phyloP scores from a whole-genome alignment of 1,140 invertebrate genomes.

The Physella acuta region DNA sequence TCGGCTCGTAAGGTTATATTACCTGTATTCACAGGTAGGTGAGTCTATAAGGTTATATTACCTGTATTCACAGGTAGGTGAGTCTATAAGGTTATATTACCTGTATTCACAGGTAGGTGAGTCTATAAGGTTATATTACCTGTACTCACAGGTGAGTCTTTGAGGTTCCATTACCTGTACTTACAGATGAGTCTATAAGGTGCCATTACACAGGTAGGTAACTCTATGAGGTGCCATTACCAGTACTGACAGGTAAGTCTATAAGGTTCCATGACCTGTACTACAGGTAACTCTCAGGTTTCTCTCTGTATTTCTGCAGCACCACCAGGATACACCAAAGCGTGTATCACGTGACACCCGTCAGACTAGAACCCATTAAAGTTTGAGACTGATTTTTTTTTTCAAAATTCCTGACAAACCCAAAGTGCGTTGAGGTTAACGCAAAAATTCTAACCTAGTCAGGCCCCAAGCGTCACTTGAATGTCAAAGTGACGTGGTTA shows the following conservation, averaged over 20 bases:
- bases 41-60: background rate
- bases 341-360: too few species aligned
- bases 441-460: too few species aligned
- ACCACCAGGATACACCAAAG: background rate
- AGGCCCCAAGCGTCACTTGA: too few species aligned
- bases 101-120: slow-evolving; percentile 12
- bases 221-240: background rate
- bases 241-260: background rate
- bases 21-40: slow-evolving; percentile 23
- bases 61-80: background rate
- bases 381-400: background rate
- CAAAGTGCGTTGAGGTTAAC: background rate
- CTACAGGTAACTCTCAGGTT: background rate
- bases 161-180: background rate
- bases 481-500: too few species aligned
- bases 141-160: background rate
- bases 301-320: background rate
- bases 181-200: background rate
- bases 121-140: background rate
- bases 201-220: background rate
- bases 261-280: background rate
- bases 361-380: background rate
- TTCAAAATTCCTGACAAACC: background rate
- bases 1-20: slow-evolving; percentile 18
- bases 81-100: background rate